Evolutionary conservation across 2,113 vertebrate species (phyloP).

Genomic region (Elephas maximus): DNA sequence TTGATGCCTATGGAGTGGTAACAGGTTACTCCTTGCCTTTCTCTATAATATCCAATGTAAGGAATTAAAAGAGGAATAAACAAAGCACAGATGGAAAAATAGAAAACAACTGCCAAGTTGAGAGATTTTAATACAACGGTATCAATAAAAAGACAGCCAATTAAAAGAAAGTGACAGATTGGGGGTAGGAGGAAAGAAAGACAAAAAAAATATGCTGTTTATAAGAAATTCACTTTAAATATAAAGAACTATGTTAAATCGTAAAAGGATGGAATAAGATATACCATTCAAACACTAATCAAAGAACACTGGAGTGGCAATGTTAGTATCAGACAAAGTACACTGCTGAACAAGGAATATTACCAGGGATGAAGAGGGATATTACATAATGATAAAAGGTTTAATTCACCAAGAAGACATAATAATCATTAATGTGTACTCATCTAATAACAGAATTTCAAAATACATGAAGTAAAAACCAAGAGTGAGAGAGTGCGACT

Average conservation of each 20-base stretch:
- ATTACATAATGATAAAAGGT: background rate
- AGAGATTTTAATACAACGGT: background rate
- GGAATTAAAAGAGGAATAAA: background rate
- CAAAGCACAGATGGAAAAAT: background rate
- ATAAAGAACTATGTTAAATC: background rate
- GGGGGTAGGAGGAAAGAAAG: background rate
- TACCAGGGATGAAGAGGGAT: background rate
- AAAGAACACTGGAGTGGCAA: background rate
- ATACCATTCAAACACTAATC: background rate
- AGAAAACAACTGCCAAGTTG: slow-evolving; percentile 22
- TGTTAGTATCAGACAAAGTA: background rate
- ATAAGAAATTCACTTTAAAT: background rate
- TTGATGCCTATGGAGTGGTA: background rate
- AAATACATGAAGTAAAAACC: background rate
- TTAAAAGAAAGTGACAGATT: background rate
- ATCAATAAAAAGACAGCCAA: background rate
- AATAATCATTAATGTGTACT: background rate
- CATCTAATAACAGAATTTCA: slow-evolving; percentile 14
- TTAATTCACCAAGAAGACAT: slow-evolving; percentile 35
- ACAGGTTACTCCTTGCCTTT: background rate
- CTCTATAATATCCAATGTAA: background rate
- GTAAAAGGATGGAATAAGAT: background rate
- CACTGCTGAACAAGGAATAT: slow-evolving; percentile 18
- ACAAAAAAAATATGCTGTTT: background rate
- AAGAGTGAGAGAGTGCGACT: background rate